Evolutionary conservation across 1,140 invertebrate genomes (phyloP).

Genomic region (Bombus superbus): DNA sequence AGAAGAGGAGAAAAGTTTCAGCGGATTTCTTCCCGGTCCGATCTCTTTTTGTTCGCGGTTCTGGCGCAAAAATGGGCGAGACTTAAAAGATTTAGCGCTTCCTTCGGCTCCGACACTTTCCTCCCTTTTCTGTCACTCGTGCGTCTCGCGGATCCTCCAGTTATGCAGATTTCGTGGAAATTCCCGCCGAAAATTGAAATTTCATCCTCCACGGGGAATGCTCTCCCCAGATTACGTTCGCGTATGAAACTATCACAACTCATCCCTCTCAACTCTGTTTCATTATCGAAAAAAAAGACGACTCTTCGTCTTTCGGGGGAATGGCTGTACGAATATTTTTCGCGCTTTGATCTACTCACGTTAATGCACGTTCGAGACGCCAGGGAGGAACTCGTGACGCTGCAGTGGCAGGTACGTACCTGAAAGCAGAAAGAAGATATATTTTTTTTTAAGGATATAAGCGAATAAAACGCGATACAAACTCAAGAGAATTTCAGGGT

Average conservation of each 20-base stretch:
- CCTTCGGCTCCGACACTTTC: not conserved
- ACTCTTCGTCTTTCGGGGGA: not conserved
- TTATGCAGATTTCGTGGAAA: conserved; percentile 63
- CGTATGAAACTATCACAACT: conserved; percentile 33
- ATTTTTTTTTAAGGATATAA: not conserved
- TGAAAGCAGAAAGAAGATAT: not conserved
- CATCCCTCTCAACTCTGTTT: not conserved
- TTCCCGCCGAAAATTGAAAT: conserved; percentile 66
- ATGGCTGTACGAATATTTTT: conserved; percentile 12
- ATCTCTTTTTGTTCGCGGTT: conserved; percentile 34
- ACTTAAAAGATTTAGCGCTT: conserved; percentile 50
- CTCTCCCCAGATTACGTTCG: conserved; percentile 38
- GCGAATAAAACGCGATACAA: not conserved
- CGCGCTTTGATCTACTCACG: conserved; percentile 50
- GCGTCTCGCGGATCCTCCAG: conserved; percentile 29
- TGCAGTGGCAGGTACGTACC: not conserved
- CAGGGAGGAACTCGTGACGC: not conserved
- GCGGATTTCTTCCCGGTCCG: not conserved
- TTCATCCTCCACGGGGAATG: conserved; percentile 46
- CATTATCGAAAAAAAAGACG: conserved; percentile 33
- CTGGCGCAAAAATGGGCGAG: conserved; percentile 30
- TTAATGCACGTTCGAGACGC: conserved; percentile 10
- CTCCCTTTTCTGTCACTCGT: not conserved
- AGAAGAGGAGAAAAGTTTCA: not conserved
- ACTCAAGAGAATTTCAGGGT: not conserved